Evolutionary conservation across 2,797 vertebrate species (phyloP).

Genomic region (Typhlichthys subterraneus): DNA sequence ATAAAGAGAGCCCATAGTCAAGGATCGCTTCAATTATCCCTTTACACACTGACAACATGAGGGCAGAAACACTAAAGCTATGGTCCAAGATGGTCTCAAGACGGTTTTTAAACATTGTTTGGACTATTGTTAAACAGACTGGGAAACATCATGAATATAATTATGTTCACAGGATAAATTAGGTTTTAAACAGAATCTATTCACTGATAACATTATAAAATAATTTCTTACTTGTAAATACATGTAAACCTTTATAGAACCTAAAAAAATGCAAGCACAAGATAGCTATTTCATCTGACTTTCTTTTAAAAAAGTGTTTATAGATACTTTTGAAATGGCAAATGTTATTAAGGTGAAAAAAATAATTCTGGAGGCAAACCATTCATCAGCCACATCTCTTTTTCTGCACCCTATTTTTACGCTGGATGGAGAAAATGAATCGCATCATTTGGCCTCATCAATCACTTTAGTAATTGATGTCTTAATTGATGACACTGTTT

Average conservation of each 20-base stretch:
- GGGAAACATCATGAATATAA: conserved; percentile 68
- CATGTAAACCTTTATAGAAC: neutral
- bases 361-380: conserved; percentile 73
- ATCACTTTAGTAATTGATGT: conserved; percentile 94
- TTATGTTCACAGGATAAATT: conserved; percentile 62
- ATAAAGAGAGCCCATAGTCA: conserved; percentile 79
- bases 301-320: conserved; percentile 20
- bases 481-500: conserved; percentile 88
- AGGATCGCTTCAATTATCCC: conserved; percentile 78
- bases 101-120: conserved; percentile 74
- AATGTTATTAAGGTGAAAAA: conserved; percentile 27
- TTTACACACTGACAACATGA: conserved; percentile 75
- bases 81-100: conserved; percentile 75
- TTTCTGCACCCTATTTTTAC: conserved; percentile 82
- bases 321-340: conserved; percentile 33
- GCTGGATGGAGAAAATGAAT: conserved; percentile 89
- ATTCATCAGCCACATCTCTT: conserved; percentile 85
- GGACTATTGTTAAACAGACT: conserved; percentile 64
- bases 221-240: neutral
- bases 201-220: conserved; percentile 5
- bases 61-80: conserved; percentile 75
- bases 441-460: conserved; percentile 91
- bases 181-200: conserved; percentile 44
- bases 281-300: neutral
- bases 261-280: neutral